Evolutionary conservation across 35 echinoderm and acorn worm genomes (phyloP).

Genomic region (Apostichopus californicus): DNA sequence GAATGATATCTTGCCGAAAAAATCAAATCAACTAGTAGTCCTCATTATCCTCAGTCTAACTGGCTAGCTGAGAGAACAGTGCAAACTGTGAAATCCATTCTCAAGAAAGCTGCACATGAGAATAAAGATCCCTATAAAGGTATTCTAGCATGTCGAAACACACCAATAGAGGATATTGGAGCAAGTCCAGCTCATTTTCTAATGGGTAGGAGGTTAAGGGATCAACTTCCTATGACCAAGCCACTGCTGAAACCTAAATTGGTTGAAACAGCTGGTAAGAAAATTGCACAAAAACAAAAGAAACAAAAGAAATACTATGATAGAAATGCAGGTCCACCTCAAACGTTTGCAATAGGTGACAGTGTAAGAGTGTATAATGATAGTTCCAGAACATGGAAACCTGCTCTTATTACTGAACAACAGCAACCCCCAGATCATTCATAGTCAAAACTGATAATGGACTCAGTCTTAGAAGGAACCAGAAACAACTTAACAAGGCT

Average conservation of each 20-base stretch:
- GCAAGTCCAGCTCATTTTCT: not conserved
- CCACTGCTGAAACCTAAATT: not conserved
- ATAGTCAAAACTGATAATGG: not conserved
- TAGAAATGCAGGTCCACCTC: not conserved
- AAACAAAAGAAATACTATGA: slow-evolving; percentile 14
- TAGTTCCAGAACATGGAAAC: not conserved
- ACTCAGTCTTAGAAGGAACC: slow-evolving; percentile 12
- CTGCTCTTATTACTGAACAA: slow-evolving; percentile 1
- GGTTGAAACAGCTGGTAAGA: not conserved
- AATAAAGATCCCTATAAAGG: slow-evolving; percentile 10
- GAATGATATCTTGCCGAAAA: no score
- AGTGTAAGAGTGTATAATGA: not conserved
- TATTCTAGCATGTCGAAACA: not conserved
- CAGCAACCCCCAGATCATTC: not conserved
- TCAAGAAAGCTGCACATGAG: not conserved
- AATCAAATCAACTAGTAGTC: not conserved
- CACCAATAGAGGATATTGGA: not conserved
- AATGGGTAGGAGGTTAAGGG: not conserved
- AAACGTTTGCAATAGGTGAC: not conserved
- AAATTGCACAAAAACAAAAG: not conserved
- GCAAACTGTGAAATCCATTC: not conserved
- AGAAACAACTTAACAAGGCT: slow-evolving; percentile 23
- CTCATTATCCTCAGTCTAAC: not conserved
- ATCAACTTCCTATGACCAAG: not conserved
- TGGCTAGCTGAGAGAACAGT: not conserved